phyloP scores from a whole-genome alignment of 2,888 invertebrate species.

The Rhimphoctona megacephalus region DNA sequence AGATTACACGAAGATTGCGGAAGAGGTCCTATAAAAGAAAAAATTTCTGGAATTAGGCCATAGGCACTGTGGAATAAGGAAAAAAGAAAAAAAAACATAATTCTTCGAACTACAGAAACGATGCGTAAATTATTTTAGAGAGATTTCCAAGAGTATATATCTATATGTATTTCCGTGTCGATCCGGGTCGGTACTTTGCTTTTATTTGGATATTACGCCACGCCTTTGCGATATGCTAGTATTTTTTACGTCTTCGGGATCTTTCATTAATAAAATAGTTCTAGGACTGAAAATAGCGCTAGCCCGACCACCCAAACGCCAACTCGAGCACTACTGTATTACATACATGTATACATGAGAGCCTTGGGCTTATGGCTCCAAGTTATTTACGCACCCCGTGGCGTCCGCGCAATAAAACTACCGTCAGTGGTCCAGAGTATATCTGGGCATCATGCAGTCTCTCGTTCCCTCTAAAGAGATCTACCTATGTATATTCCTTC shows the following conservation, averaged over 20 bases:
- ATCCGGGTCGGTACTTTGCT: constrained; percentile 15
- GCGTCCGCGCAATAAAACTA: constrained; percentile 77
- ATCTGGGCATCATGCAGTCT: constrained; percentile 45
- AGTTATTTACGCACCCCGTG: constrained; percentile 78
- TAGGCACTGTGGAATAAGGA: not conserved
- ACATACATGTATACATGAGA: constrained; percentile 32
- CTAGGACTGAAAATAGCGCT: constrained; percentile 44
- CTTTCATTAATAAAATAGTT: constrained; percentile 47
- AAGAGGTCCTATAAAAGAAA: not conserved
- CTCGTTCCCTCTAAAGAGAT: constrained; percentile 5
- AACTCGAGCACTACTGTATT: constrained; percentile 33
- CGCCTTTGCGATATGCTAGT: constrained; percentile 35
- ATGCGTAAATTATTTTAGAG: constrained; percentile 23
- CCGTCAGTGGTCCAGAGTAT: constrained; percentile 55
- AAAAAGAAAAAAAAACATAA: not conserved
- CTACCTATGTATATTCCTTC: constrained; percentile 33
- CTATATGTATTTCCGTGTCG: not conserved
- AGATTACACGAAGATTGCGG: constrained; percentile 1
- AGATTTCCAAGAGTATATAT: not conserved
- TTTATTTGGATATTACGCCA: constrained; percentile 28
- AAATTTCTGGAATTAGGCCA: constrained; percentile 5
- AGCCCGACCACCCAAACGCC: constrained; percentile 57
- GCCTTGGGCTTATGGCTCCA: constrained; percentile 55
- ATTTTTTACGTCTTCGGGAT: constrained; percentile 18
- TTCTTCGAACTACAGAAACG: constrained; percentile 21